Percentiles rank a stretch among this genome's conserved stretches.
These are phyloP conservation scores for Drosophila neocordata DNA, from an alignment of 1,140 invertebrate species.

Conservation along the genomic window DNA sequence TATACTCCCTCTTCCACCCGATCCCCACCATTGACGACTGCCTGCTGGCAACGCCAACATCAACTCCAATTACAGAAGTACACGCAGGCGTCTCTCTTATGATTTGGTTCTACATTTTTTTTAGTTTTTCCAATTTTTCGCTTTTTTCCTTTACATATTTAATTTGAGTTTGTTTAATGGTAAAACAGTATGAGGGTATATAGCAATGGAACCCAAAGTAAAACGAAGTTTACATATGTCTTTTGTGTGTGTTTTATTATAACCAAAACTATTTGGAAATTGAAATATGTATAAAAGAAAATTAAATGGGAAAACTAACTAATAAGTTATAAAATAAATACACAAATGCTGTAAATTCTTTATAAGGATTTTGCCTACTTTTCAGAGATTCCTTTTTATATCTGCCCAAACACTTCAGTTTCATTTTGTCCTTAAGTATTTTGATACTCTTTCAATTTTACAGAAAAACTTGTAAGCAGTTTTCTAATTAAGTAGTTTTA, in stretches of 20 bases:
- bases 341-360: background rate
- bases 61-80: constrained; percentile 80
- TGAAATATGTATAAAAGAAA: background rate
- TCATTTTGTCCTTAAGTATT: too few species aligned
- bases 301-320: background rate
- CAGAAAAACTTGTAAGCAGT: too few species aligned
- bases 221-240: constrained; percentile 6
- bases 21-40: constrained; percentile 41
- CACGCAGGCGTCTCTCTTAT: constrained; percentile 78
- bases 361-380: too few species aligned
- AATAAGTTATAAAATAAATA: background rate
- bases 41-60: constrained; percentile 76
- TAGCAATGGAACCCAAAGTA: constrained; percentile 1
- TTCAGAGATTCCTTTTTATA: too few species aligned
- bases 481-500: too few species aligned
- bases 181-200: constrained; percentile 42
- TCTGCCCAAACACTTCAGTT: too few species aligned
- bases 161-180: constrained; percentile 40
- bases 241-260: constrained; percentile 10
- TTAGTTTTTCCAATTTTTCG: constrained; percentile 46
- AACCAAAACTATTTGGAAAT: constrained; percentile 22
- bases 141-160: constrained; percentile 53
- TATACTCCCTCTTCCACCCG: constrained; percentile 27
- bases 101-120: constrained; percentile 73
- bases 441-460: too few species aligned